Percentiles rank a stretch among this genome's conserved stretches.
Evolutionary conservation across 1,140 invertebrate genomes (phyloP).

Genomic region (Dreissena rostriformis): DNA sequence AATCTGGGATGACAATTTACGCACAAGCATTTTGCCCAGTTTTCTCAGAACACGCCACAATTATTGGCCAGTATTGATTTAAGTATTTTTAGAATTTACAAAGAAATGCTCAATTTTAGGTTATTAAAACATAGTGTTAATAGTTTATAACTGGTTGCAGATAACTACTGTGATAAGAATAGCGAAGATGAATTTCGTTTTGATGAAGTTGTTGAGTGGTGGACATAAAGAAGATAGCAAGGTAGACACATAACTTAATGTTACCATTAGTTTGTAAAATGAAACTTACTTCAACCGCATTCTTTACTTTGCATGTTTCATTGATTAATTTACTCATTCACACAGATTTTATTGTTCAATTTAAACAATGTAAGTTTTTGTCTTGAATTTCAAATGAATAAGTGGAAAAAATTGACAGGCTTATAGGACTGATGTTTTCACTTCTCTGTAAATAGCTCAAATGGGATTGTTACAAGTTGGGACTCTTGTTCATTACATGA

Average conservation of each 20-base stretch:
- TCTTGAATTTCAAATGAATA: not conserved
- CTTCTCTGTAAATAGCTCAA: not conserved
- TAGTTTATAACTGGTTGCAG: constrained; percentile 83
- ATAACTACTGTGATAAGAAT: constrained; percentile 92
- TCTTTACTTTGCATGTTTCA: not conserved
- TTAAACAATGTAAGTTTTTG: not conserved
- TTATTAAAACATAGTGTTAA: not conserved
- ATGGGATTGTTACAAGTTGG: too few species aligned
- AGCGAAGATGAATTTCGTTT: constrained; percentile 97
- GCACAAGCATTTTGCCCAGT: not conserved
- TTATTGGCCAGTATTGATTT: not conserved
- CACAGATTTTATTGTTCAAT: not conserved
- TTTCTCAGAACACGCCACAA: not conserved
- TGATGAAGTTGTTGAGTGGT: constrained; percentile 93
- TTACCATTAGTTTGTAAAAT: not conserved
- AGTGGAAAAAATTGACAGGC: not conserved
- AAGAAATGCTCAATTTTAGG: not conserved
- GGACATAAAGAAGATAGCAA: constrained; percentile 93
- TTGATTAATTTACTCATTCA: not conserved
- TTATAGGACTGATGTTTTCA: not conserved
- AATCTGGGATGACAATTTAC: not conserved
- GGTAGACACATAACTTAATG: constrained; percentile 63
- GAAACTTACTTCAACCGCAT: not conserved
- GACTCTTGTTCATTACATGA: too few species aligned
- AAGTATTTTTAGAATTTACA: not conserved